Conservation (phyloP, 2,113 vertebrate species). For the Pseudorhombus dupliciocellatus region DNA sequence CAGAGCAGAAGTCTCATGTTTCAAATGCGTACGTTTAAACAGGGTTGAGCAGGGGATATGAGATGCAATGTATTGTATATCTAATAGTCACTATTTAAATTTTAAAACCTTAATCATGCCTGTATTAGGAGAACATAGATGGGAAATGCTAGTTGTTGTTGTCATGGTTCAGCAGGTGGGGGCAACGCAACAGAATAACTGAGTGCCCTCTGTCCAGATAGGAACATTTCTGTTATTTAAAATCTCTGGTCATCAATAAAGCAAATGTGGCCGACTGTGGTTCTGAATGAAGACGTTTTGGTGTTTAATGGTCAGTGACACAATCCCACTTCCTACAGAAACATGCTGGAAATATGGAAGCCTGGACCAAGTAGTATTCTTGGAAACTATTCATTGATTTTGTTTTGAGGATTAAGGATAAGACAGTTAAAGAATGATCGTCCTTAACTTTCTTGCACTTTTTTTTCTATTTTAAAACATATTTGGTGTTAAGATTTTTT, state of each 20-base stretch:
- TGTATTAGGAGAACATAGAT: conserved; percentile 58
- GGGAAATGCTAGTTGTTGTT: conserved; percentile 32
- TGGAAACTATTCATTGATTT: background rate
- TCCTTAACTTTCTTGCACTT: conserved; percentile 2
- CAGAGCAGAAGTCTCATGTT: conserved; percentile 51
- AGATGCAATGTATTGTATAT: conserved; percentile 75
- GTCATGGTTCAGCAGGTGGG: conserved; percentile 20
- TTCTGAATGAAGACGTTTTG: conserved; percentile 21
- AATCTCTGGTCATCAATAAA: background rate
- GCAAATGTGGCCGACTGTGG: background rate
- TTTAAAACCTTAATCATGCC: conserved; percentile 57
- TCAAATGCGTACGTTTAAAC: conserved; percentile 63
- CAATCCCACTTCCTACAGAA: conserved; percentile 21
- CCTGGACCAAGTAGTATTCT: conserved; percentile 42
- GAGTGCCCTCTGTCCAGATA: conserved; percentile 19
- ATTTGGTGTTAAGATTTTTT: background rate
- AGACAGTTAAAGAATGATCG: background rate
- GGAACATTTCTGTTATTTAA: conserved; percentile 19
- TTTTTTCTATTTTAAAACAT: background rate
- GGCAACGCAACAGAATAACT: conserved; percentile 18
- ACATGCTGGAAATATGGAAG: conserved; percentile 63
- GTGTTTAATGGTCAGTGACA: conserved; percentile 14
- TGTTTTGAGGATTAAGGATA: background rate
- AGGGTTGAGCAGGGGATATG: conserved; percentile 71
- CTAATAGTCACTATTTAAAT: conserved; percentile 74